A percentile compares a stretch with the other conserved stretches of the same genome.
phyloP scores from a whole-genome alignment of 2,888 invertebrate genomes.

The Drosophila maculinotata region DNA sequence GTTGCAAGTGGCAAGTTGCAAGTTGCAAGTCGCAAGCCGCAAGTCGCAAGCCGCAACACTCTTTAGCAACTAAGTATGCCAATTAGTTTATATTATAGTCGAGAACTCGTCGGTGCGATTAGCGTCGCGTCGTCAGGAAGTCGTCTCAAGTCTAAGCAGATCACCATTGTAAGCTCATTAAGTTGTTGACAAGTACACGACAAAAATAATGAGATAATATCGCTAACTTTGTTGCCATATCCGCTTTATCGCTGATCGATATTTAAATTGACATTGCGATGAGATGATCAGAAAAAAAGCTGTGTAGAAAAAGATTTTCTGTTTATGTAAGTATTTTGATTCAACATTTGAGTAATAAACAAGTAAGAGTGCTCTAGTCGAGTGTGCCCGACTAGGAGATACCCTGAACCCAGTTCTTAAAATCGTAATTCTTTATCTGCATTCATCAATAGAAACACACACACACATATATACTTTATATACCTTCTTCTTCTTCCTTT shows the following conservation, averaged over 20 bases:
- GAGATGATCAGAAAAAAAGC: not conserved
- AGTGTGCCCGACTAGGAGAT: no score
- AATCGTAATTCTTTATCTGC: no score
- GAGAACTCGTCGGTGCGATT: constrained; percentile 38
- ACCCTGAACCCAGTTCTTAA: no score
- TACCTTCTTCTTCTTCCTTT: no score
- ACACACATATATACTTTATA: no score
- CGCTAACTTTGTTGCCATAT: constrained; percentile 9
- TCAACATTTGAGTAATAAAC: not conserved
- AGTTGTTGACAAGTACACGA: constrained; percentile 48
- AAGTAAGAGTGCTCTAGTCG: no score
- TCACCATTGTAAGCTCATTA: constrained; percentile 63
- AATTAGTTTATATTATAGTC: constrained; percentile 71
- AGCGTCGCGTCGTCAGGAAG: constrained; percentile 64
- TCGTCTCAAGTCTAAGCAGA: constrained; percentile 24
- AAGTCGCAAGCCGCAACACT: no score
- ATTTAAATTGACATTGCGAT: constrained; percentile 10
- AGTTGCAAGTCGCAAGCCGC: no score
- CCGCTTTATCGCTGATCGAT: constrained; percentile 27
- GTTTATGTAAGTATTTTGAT: not conserved
- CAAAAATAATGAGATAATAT: constrained; percentile 17
- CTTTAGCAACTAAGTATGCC: constrained; percentile 65
- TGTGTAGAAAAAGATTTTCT: no score
- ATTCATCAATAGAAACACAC: no score
- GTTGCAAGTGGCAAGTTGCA: constrained; percentile 17